Conservation (phyloP, 92 coral and sea anemone genomes). For the Chrysogorgia sp. region DNA sequence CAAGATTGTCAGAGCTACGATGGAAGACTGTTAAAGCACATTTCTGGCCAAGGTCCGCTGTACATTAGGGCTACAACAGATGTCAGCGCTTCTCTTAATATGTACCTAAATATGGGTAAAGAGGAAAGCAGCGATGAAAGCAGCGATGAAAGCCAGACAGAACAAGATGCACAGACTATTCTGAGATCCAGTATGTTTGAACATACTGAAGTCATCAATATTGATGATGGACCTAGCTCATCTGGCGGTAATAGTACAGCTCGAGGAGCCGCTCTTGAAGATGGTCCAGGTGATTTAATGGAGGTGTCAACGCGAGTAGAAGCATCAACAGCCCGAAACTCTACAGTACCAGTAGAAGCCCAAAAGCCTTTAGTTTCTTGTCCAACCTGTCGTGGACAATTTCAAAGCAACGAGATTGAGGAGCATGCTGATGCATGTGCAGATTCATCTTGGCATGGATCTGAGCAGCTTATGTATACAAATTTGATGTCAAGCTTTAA, state of each 20-base stretch:
- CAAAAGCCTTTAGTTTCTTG: conserved; percentile 10
- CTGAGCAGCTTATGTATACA: conserved; percentile 18
- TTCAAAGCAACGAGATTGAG: conserved; percentile 19
- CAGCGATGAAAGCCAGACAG: conserved; percentile 12
- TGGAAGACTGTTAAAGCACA: conserved; percentile 19
- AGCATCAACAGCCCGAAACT: too few relatives aligned
- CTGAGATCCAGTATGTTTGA: neutral
- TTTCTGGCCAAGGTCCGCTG: conserved; percentile 14
- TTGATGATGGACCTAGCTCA: conserved; percentile 1
- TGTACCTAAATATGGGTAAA: neutral
- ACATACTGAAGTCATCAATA: neutral
- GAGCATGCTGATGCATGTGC: conserved; percentile 38
- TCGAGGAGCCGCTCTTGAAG: neutral
- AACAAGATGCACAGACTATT: neutral
- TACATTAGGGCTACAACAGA: conserved; percentile 14
- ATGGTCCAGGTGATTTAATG: neutral
- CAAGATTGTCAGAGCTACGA: conserved; percentile 31
- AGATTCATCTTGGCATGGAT: conserved; percentile 26
- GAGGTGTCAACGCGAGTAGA: too few relatives aligned
- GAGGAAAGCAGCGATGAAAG: neutral
- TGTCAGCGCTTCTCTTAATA: conserved; percentile 10
- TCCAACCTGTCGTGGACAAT: conserved; percentile 31
- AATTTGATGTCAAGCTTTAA: conserved; percentile 24
- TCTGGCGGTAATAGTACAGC: neutral
- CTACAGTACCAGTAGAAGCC: too few relatives aligned